phyloP scores from a whole-genome alignment of 1,140 invertebrate species.

The Heliconius congener region DNA sequence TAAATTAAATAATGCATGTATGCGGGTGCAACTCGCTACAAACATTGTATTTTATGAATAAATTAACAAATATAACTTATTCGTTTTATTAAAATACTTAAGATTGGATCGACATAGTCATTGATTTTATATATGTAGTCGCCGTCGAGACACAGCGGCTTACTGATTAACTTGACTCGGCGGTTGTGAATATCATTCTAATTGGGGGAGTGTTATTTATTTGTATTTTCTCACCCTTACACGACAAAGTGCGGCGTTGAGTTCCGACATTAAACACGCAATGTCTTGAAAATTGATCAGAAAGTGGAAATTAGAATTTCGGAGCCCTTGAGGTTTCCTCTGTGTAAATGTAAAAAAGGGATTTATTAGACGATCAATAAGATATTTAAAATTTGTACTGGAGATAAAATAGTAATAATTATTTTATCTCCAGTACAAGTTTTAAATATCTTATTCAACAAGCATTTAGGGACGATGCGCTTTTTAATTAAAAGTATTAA shows the following conservation, averaged over 20 bases:
- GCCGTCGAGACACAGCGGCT: no score
- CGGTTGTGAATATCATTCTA: no score
- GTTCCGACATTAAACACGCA: no score
- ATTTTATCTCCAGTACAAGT: background rate
- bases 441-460: background rate
- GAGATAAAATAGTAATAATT: background rate
- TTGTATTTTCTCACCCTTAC: no score
- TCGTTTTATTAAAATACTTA: no score
- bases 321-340: no score
- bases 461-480: background rate
- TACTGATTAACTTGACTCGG: no score
- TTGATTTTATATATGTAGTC: no score
- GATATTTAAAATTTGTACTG: background rate
- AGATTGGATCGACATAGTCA: no score
- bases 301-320: no score
- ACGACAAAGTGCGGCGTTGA: background rate
- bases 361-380: background rate
- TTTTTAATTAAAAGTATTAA: background rate
- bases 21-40: background rate
- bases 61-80: background rate
- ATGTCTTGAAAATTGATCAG: background rate
- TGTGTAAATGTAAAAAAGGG: background rate
- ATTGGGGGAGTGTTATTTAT: no score
- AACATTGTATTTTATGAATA: background rate
- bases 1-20: conserved; percentile 23